Conservation (phyloP, 2,797 vertebrate species). For the Syngnathus rostellatus region DNA sequence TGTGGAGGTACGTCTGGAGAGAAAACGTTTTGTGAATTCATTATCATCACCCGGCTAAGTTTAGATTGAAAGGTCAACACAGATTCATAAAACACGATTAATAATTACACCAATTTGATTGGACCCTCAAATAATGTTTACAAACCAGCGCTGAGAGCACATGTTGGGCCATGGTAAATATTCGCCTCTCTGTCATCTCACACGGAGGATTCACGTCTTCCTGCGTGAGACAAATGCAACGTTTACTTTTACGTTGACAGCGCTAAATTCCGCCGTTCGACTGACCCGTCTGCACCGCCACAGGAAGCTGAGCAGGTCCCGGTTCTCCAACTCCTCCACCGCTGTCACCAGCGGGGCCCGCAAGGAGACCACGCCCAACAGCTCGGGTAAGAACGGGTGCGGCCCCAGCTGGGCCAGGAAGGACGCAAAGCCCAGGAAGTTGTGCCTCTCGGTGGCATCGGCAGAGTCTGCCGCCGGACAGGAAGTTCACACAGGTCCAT, state of each 20-base stretch:
- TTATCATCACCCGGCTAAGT: no score
- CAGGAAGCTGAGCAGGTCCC: slow-evolving; percentile 81
- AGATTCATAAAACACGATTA: no score
- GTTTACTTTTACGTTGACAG: neutral
- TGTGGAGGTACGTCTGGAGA: slow-evolving; percentile 80
- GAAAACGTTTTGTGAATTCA: neutral
- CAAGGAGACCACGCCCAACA: slow-evolving; percentile 81
- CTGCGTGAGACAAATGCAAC: slow-evolving; percentile 43
- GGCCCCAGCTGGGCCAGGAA: slow-evolving; percentile 79
- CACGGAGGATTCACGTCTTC: slow-evolving; percentile 68
- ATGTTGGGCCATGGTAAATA: slow-evolving; percentile 81
- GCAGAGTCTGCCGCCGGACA: slow-evolving; percentile 54
- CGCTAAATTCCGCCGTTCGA: no score
- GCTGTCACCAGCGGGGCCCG: slow-evolving; percentile 79
- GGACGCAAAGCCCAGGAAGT: slow-evolving; percentile 81
- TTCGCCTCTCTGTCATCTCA: slow-evolving; percentile 81
- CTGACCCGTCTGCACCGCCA: slow-evolving; percentile 78
- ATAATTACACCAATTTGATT: neutral
- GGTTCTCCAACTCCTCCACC: slow-evolving; percentile 78
- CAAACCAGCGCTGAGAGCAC: slow-evolving; percentile 86
- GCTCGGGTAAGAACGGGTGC: slow-evolving; percentile 79
- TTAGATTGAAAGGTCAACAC: no score
- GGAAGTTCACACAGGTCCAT: neutral
- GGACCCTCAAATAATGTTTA: slow-evolving; percentile 12
- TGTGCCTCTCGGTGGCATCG: slow-evolving; percentile 66